phyloP scores from a whole-genome alignment of 92 coral and sea anemone genomes.

The Blastomussa wellsi region DNA sequence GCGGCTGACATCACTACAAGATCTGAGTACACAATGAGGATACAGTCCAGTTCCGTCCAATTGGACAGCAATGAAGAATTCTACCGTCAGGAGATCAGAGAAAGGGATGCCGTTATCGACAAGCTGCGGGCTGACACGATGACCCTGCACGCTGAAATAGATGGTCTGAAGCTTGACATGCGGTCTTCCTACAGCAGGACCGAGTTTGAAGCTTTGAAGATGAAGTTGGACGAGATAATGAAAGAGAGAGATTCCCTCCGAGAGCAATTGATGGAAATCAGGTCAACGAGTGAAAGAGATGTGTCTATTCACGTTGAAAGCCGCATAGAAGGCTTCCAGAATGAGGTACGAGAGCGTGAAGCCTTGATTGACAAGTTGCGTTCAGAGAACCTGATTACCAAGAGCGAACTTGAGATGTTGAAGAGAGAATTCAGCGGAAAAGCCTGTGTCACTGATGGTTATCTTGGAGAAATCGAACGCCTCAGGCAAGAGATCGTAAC shows the following conservation, averaged over 20 bases:
- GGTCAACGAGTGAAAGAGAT: conserved; percentile 46
- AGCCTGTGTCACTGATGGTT: conserved; percentile 19
- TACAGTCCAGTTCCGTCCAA: conserved; percentile 15
- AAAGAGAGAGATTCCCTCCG: conserved; percentile 55
- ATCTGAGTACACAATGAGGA: conserved; percentile 23
- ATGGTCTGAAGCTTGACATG: conserved; percentile 28
- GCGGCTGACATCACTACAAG: conserved; percentile 9
- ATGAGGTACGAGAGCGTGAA: conserved; percentile 45
- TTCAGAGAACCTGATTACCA: conserved; percentile 25
- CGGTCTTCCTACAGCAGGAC: conserved; percentile 12
- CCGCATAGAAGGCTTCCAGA: conserved; percentile 51
- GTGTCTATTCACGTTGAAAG: conserved; percentile 43
- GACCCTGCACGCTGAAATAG: conserved; percentile 48
- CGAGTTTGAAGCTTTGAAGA: conserved; percentile 18
- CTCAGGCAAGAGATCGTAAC: conserved; percentile 6
- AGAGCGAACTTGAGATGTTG: conserved; percentile 39
- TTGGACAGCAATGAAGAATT: conserved; percentile 37
- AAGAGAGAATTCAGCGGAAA: conserved; percentile 40
- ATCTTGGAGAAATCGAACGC: conserved; percentile 31
- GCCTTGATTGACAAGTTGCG: conserved; percentile 40
- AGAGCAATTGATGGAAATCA: conserved; percentile 36
- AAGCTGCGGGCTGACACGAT: conserved; percentile 37
- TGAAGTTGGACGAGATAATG: conserved; percentile 28
- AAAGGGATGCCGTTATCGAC: conserved; percentile 45
- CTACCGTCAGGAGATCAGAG: conserved; percentile 51